Base-by-base conservation (phyloP, 2,113 vertebrate species). In the Microtus pennsylvanicus region DNA sequence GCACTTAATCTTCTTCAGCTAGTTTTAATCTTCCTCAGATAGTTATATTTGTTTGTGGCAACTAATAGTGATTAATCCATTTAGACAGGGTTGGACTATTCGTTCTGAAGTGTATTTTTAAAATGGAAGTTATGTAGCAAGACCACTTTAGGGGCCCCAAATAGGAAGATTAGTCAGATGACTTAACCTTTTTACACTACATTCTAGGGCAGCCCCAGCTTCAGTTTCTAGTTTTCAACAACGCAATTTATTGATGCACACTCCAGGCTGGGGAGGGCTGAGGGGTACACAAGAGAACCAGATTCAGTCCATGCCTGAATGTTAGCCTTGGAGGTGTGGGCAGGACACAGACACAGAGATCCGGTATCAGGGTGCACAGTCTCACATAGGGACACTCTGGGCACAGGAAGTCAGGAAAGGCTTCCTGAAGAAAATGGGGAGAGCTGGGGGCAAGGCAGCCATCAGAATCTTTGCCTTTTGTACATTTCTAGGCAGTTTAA, bases 241-340 rank as follows among this genome's bases (percentile, higher is more conserved):
- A 72, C 11, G 38, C 12, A n/a, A 1, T 98, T 98, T 98, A 98
- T 97, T 98, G 95, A 93, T 89, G 52, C 74, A 81, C 47, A 95
- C 78, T 95, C 96, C 76, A 75, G 91, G 72, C 47, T 88, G 81
- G 90, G 88, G 87, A 80, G 55, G 72, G 95, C 88, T 5, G 6
- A 96, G 70, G 92, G 88, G 30, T 94, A 80, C 80, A 96, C 85
- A 97, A 89, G 87, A 96, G 70, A 96, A 95, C 52, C 94, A 96
- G 85, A 95, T 92, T 96, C 94, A 95, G 88, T 96, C 45, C 94
- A 94, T 90, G 90, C 93, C 96, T 97, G 89, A 94, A 97, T 52
- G 77, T 95, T 70, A 89, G 87, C 92, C 92, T 95, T 69, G 75
- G 83, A 83, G 61, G 55, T 45, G 16, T 89, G 35, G 52, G 76